These are phyloP conservation scores for Brachyopa scutellaris DNA, from an alignment of 2,888 invertebrate genomes.

Conservation along the genomic window DNA sequence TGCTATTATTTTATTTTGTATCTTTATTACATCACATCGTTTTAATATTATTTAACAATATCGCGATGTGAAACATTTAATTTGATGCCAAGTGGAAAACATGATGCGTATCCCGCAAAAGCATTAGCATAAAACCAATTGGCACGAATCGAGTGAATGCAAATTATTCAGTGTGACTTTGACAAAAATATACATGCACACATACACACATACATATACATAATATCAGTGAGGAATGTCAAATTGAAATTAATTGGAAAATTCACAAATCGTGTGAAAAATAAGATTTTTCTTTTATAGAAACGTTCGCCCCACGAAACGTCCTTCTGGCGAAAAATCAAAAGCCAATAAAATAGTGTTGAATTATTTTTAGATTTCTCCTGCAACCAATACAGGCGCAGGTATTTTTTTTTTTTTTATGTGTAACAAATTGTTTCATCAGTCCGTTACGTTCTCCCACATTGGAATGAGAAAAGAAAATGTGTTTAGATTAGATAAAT, in stretches of 20 bases:
- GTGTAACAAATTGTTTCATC: conserved; percentile 28
- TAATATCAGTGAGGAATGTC: no score
- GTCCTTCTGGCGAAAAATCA: conserved; percentile 2
- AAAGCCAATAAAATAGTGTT: conserved; percentile 1
- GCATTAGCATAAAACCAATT: no score
- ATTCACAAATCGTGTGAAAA: neutral
- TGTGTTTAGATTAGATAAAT: neutral
- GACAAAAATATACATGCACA: no score
- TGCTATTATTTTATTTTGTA: no score
- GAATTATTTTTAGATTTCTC: neutral
- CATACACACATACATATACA: no score
- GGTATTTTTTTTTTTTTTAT: neutral
- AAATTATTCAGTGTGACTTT: no score
- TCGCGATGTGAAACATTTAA: no score
- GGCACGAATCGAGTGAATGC: no score
- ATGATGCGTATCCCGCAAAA: neutral
- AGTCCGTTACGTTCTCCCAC: conserved; percentile 2
- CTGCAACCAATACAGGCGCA: conserved; percentile 2
- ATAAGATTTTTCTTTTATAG: no score
- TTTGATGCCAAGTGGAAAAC: neutral
- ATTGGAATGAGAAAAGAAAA: neutral
- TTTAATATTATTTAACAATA: no score
- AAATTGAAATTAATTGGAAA: conserved; percentile 7
- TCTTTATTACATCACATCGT: no score
- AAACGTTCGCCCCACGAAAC: neutral